Conservation (phyloP, 2,113 vertebrate species). For the Cyphomyrus plagiostoma region DNA sequence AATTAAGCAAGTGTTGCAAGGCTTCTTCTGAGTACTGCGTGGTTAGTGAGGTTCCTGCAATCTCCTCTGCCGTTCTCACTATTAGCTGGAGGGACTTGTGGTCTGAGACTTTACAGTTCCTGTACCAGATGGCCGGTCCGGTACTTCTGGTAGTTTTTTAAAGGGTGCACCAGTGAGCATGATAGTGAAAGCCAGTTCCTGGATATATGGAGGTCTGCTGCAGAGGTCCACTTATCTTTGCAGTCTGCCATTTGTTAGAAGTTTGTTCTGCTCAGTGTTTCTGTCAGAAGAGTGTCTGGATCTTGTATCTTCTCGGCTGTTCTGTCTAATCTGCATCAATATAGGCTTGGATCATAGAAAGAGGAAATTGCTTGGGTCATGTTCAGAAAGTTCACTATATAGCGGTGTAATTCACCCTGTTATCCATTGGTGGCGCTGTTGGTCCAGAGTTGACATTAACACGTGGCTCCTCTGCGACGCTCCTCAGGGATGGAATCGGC, state of each 20-base stretch:
- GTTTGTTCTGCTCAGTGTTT: neutral
- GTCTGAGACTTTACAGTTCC: neutral
- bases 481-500: slow-evolving; percentile 74
- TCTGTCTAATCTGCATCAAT: neutral
- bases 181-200: neutral
- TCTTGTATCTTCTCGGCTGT: neutral
- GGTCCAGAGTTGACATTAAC: neutral
- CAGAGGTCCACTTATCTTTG: neutral
- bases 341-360: neutral
- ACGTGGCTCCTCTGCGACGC: neutral
- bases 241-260: neutral
- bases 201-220: neutral
- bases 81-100: neutral
- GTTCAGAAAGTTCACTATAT: neutral
- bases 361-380: neutral
- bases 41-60: neutral
- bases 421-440: neutral
- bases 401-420: neutral
- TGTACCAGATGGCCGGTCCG: neutral
- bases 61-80: neutral
- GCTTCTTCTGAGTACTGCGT: neutral
- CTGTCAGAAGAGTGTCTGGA: neutral
- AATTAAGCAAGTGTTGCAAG: neutral
- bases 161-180: neutral
- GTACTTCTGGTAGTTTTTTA: neutral